Evolutionary conservation across 2,113 vertebrate genomes (phyloP), one percentile per base, ranked within the genome.

Genomic region (Litocranius walleri): DNA sequence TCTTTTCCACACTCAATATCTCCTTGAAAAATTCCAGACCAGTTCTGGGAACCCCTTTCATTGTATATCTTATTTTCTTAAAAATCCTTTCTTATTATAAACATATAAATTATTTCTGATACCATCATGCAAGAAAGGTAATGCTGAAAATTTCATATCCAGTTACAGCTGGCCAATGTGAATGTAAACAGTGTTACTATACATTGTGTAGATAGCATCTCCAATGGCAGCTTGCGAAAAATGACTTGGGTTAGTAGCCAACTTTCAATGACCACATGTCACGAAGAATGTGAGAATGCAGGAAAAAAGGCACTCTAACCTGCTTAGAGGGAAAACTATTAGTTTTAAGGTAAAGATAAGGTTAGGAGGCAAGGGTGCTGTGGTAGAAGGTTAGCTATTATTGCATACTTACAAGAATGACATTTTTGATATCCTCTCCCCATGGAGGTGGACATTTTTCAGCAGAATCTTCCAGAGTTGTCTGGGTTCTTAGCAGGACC

Each of bases 11-110:
- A 25, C 23, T 52, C 27, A 94, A 0, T 36, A 90, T 97, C 96
- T 48, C 64, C 91, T 74, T 91, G 77, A 94, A 97, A 98, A 97
- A 94, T 56, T 93, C 56, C 93, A 98, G 89, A 83, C 11, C 12
- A 82, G 15, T 71, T 95, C 85, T 93, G 17, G 59, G 86, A 80
- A 71, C 12, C 15, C 56, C 61, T 94, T 78, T 94, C 57, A 64
- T 19, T 94, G 45, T 97, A 56, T 81, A 88, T 45, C 7, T 54
- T 64, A 19, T 56, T 57, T 92, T 61, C 14, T 17, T 48, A 45
- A 45, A 90, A 95, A 88, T 64, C n/a, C 7, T 81, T 90, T 90
- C 62, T 97, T 96, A 91, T 86, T 95, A 82, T 93, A 96, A 89
- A 92, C 56, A 97, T 84, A 95, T 89, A 88, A 95, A 91, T 95